phyloP scores from a whole-genome alignment of 2,113 vertebrate species.

The Hippocampus abdominalis region DNA sequence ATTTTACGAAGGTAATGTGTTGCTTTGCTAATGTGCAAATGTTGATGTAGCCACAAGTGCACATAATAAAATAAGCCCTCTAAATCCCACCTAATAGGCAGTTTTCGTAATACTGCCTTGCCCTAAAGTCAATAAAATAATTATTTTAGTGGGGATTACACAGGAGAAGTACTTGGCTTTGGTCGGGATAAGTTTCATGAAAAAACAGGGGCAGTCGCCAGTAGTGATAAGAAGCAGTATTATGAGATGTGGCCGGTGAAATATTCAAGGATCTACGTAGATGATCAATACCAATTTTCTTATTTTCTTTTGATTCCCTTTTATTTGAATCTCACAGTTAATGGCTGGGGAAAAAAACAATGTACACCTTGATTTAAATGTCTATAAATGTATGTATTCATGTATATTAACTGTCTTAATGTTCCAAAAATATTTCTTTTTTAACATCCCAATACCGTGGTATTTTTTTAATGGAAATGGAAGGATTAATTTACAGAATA shows the following conservation, averaged over 20 bases:
- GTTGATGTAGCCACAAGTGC: constrained; percentile 42
- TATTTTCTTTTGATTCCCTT: too few relatives aligned
- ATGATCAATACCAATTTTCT: too few relatives aligned
- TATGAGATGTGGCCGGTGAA: constrained; percentile 32
- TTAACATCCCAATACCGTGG: too few relatives aligned
- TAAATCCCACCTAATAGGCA: constrained; percentile 49
- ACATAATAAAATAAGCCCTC: constrained; percentile 36
- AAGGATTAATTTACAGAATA: too few relatives aligned
- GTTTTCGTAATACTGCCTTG: constrained; percentile 36
- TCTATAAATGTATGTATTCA: too few relatives aligned
- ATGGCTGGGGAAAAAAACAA: constrained; percentile 6
- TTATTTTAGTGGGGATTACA: constrained; percentile 38
- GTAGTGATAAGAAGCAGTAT: constrained; percentile 43
- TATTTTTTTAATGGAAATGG: too few relatives aligned
- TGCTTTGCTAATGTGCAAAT: constrained; percentile 21
- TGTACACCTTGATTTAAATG: too few relatives aligned
- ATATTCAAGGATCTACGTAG: background rate
- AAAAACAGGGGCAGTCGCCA: constrained; percentile 37
- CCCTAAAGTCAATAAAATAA: constrained; percentile 45
- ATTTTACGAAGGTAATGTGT: constrained; percentile 31
- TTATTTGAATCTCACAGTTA: too few relatives aligned
- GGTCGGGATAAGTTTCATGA: constrained; percentile 36
- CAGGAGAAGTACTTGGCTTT: constrained; percentile 24
- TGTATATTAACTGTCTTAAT: too few relatives aligned
- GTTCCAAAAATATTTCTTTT: too few relatives aligned